Evolutionary conservation across 2,797 vertebrate species (phyloP), one percentile per base, ranked within the genome.

Genomic region (Notamacropus eugenii): DNA sequence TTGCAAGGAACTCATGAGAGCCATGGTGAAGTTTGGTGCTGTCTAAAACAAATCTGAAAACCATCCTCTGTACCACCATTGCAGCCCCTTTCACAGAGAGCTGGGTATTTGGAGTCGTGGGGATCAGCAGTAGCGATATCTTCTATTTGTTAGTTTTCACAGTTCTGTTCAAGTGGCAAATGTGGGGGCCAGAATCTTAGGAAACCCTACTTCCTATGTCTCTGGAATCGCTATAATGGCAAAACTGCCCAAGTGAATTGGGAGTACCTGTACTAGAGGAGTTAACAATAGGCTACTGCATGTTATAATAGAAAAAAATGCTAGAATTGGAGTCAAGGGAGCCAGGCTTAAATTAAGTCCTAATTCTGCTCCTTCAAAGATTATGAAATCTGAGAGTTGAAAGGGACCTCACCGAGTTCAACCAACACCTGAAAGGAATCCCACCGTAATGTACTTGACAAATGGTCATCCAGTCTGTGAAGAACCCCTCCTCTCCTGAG

Each of bases 1-100:
- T 29, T 16, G 5, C 0, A 0, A 31, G 67, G 54, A 54, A 46
- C 27, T 31, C 9, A 1, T 0, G 16, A 28, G 92, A 5, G 4
- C 52, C 13, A 0, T 16, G 6, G 5, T 74, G 16, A 74, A 74
- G 34, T 5, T 3, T 1, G 19, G 74, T 31, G 50, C 27, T 82
- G 29, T 12, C 54, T 52, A 54, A 82, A 82, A 55, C 92, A n/a
- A 90, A 59, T 13, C 1, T 8, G 34, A 50, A 13, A 46, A 91
- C 56, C 4, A 67, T 74, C n/a, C n/a, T 74, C 6, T n/a, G 19
- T 40, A 74, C 19, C n/a, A 40, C 6, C n/a, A 40, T 8, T 40
- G 67, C n/a, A 74, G n/a, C 6, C 16, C n/a, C 6, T 40, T 74
- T 74, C 19, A 40, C n/a, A 24, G n/a, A 40, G n/a, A 74, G 34